Base-by-base conservation (phyloP, 2,113 vertebrate species). In the Tricholaema leucomelas region DNA sequence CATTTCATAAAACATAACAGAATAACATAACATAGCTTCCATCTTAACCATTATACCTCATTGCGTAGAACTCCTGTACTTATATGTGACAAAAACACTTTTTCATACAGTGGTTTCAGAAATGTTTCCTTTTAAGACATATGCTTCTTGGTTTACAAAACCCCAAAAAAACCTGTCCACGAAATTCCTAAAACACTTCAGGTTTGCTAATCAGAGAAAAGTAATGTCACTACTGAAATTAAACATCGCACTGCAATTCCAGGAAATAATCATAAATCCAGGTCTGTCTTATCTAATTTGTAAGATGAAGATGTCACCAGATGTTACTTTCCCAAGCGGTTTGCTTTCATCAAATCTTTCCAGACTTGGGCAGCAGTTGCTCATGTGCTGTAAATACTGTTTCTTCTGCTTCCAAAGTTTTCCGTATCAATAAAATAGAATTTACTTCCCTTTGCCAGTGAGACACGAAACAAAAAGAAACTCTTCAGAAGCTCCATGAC, bases 171-270 rank as follows among this genome's bases (percentile, higher is more conserved):
- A 87, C 88, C 12, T 48, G 17, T 56, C 72, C 23, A 73, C 50
- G 33, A 77, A 92, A 70, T 64, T 60, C 61, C 36, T 61, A 76
- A 76, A 93, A 91, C 52, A 50, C 24, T 79, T 83, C 73, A 70
- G 12, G 52, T 92, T 88, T 91, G 36, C 27, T 81, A 87, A 58
- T 76, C 55, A 86, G 79, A 83, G 55, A 20, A 82, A 90, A 84
- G 79, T 31, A 69, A 66, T 70, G 63, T 71, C 28, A 63, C 42
- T 80, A 42, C 17, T 91, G 72, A 94, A 92, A 88, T 64, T 91
- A 63, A 91, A 38, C 46, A 75, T 55, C 23, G 8, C 2, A 1
- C 48, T 81, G 30, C 77, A 72, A 85, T 81, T 81, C 71, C 67
- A 76, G 48, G 50, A 92, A 90, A 89, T 58, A 46, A 42, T 40